Conservation (phyloP, 2,113 vertebrate species). For the Bambusicola thoracicus region DNA sequence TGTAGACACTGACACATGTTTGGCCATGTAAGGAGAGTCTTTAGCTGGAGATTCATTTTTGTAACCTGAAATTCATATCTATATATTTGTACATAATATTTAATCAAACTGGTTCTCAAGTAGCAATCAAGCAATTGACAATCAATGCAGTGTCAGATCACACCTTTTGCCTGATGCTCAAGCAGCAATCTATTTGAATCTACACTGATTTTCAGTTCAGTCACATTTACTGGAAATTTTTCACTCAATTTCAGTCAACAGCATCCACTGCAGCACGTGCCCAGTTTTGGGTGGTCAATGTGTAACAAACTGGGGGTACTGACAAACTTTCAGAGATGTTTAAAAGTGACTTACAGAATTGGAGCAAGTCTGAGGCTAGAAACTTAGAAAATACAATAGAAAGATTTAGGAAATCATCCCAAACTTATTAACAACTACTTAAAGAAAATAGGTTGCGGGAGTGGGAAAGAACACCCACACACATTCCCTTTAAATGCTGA, state of each 20-base stretch:
- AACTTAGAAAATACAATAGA: not conserved
- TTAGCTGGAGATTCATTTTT: not conserved
- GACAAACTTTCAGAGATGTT: not conserved
- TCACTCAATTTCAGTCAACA: not conserved
- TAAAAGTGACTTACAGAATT: not conserved
- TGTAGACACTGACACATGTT: not conserved
- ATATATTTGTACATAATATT: not conserved
- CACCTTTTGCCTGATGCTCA: not conserved
- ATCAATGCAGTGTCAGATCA: not conserved
- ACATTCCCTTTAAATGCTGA: not conserved
- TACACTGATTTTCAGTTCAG: not conserved
- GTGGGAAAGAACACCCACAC: not conserved
- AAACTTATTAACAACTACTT: not conserved
- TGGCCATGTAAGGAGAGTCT: not conserved
- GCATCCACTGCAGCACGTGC: not conserved
- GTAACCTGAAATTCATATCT: not conserved
- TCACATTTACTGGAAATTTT: not conserved
- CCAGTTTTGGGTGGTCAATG: not conserved
- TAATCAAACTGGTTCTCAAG: not conserved
- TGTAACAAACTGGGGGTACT: not conserved
- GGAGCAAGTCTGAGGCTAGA: not conserved
- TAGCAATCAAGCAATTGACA: not conserved
- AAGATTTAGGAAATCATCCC: not conserved
- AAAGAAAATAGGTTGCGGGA: not conserved
- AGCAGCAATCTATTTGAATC: not conserved